Base-by-base conservation (phyloP, 2,888 invertebrate genomes). In the Crocallis elinguaria region DNA sequence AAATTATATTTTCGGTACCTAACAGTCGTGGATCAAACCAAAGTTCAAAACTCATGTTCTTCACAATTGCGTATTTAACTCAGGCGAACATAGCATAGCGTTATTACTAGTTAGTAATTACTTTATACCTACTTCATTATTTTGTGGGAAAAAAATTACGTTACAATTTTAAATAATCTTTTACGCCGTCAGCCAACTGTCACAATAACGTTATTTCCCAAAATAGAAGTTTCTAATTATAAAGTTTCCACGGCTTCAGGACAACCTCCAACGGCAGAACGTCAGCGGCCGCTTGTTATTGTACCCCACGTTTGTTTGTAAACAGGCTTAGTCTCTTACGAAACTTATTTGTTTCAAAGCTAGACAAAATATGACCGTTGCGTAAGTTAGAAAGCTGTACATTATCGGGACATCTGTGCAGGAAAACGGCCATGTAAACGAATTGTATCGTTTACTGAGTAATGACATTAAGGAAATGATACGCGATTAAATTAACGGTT, bases 351-450 rank as follows among this genome's bases (percentile, higher is more conserved):
- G 62, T 70, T 71, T 73, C 69, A 77, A 79, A 80, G 75, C 78
- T 77, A 77, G 73, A 71, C 69, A 64, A 76, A 79, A 74, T 66
- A 66, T 64, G 64, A 65, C 66, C 60, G 71, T 84, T 84, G 67
- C 69, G 71, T 69, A 83, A 84, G 58, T 64, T 78, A 77, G 82
- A 83, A 82, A 84, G 83, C 77, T 72, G 50, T 59, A 45, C 57
- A 36, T 19, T 53, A 49, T 53, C 52, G 36, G 50, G 48, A 50
- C 48, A 56, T 49, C 53, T 48, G 48, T 44, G 51, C 46, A 64
- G 65, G 62, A 57, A 67, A 65, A 52, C 44, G 54, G 49, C 25
- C 41, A 45, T 19, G 44, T 44, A 48, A 44, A 50, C 36, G 30
- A 45, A 39, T 51, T 51, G 45, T 45, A 29, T 41, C 42, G 29